Evolutionary conservation across 2,797 vertebrate genomes (phyloP).

Genomic region (Lateolabrax maculatus): DNA sequence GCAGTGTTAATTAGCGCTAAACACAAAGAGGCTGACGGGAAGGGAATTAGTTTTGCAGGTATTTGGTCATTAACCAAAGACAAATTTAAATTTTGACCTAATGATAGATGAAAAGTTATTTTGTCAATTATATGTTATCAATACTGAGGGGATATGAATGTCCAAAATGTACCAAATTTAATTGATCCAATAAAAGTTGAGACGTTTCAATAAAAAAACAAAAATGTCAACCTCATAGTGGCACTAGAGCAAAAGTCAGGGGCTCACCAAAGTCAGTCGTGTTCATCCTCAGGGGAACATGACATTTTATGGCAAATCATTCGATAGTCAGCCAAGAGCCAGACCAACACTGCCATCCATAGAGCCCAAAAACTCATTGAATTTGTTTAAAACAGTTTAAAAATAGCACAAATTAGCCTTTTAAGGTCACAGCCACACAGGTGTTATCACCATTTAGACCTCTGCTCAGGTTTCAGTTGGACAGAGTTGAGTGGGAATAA

Average conservation of each 20-base stretch:
- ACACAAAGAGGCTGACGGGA: neutral
- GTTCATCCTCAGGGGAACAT: too few relatives aligned
- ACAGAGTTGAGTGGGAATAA: neutral
- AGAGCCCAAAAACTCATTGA: neutral
- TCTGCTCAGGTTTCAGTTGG: neutral
- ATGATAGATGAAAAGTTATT: neutral
- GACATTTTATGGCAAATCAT: neutral
- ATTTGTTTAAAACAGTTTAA: neutral
- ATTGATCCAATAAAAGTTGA: too few relatives aligned
- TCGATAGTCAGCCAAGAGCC: neutral
- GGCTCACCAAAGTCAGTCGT: too few relatives aligned
- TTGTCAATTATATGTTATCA: neutral
- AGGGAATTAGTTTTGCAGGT: neutral
- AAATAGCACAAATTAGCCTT: neutral
- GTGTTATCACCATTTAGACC: neutral
- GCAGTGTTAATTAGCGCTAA: neutral
- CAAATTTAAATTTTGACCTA: neutral
- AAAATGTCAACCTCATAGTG: too few relatives aligned
- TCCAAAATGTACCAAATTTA: too few relatives aligned
- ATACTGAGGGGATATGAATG: too few relatives aligned
- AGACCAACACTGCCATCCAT: neutral
- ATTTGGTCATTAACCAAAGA: neutral
- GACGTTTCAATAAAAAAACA: too few relatives aligned
- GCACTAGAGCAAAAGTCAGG: too few relatives aligned
- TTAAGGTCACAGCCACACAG: neutral